Conservation (phyloP, 53 echinoderm and acorn worm species). For the Henricia sp. region DNA sequence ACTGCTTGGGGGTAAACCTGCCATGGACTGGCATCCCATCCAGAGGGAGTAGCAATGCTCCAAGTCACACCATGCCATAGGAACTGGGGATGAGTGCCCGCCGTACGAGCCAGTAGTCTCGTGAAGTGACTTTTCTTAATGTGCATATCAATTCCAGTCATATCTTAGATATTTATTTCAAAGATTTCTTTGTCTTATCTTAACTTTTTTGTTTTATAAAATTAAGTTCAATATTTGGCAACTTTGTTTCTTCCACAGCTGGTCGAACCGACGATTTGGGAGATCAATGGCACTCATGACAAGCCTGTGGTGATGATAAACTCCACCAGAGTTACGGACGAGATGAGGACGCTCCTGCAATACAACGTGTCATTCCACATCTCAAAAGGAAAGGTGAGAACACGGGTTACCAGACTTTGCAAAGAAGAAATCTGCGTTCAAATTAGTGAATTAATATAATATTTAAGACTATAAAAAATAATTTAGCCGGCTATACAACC, state of each 20-base stretch:
- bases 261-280: conserved; percentile 41
- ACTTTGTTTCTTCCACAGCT: conserved; percentile 31
- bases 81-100: no score
- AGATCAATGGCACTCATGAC: conserved; percentile 47
- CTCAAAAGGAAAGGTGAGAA: conserved; percentile 62
- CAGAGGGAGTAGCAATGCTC: no score
- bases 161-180: not conserved
- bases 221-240: not conserved
- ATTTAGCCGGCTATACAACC: no score
- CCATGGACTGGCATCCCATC: no score
- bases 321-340: conserved; percentile 29
- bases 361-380: conserved; percentile 62
- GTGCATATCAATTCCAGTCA: not conserved
- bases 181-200: not conserved
- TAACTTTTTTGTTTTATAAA: not conserved
- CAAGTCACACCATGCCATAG: no score
- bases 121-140: not conserved
- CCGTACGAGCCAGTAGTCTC: no score
- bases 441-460: no score
- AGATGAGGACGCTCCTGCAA: conserved; percentile 1
- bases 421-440: no score
- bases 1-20: no score
- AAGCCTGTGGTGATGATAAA: conserved; percentile 10
- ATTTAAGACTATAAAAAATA: no score
- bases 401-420: no score